A percentile compares a stretch with the other conserved stretches of the same genome.
Conservation (phyloP, 1,140 invertebrate genomes). For the Helicoverpa armigera region DNA sequence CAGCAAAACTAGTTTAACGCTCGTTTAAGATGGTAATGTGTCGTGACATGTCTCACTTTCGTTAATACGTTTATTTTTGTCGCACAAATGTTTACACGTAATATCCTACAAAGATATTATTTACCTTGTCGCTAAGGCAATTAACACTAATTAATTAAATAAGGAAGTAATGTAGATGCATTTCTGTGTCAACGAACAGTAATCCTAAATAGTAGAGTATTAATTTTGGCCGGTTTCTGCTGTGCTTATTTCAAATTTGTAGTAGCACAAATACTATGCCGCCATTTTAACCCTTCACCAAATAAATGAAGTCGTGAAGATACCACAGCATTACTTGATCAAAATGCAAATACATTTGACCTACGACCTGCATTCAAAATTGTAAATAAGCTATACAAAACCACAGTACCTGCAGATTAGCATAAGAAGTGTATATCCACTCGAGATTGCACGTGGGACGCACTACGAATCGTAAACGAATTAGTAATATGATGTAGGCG, state of each 20-base stretch:
- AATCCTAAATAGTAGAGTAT: background rate
- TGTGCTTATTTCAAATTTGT: background rate
- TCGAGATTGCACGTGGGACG: constrained; percentile 57
- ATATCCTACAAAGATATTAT: constrained; percentile 34
- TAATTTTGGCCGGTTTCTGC: background rate
- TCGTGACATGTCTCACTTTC: constrained; percentile 59
- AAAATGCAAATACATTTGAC: constrained; percentile 14
- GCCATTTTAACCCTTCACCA: too few species aligned
- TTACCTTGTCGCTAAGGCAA: background rate
- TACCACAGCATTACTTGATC: background rate
- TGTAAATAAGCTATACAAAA: constrained; percentile 11
- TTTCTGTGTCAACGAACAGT: background rate
- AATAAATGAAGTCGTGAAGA: background rate
- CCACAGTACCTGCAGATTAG: background rate
- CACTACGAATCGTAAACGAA: constrained; percentile 77
- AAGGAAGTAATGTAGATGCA: constrained; percentile 1
- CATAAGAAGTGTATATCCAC: constrained; percentile 6
- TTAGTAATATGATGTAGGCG: constrained; percentile 76
- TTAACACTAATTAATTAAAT: constrained; percentile 35
- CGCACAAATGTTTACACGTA: constrained; percentile 27
- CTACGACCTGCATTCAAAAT: constrained; percentile 18
- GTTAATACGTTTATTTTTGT: constrained; percentile 47
- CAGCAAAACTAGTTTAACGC: constrained; percentile 49
- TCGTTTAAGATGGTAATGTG: constrained; percentile 58
- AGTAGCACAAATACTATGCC: too few species aligned